phyloP scores from a whole-genome alignment of 2,113 vertebrate species.

The Saimiri boliviensis region DNA sequence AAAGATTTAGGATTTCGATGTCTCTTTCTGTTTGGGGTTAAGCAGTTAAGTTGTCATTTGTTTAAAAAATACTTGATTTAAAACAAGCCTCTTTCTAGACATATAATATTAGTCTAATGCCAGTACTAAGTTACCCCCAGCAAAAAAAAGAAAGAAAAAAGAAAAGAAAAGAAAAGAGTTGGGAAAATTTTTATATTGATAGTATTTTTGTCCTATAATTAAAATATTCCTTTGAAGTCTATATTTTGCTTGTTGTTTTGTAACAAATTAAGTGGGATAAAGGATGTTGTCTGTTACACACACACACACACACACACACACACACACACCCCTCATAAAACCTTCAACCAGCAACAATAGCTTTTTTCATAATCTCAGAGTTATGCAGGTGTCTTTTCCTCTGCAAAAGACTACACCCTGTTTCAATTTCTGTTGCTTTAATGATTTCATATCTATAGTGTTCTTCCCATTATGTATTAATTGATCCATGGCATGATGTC shows the following conservation, averaged over 20 bases:
- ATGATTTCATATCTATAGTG: background rate
- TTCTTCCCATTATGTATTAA: background rate
- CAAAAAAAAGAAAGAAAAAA: background rate
- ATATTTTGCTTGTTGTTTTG: constrained; percentile 45
- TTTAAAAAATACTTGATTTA: constrained; percentile 24
- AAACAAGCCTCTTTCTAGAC: constrained; percentile 29
- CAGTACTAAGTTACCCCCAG: background rate
- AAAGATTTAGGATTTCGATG: constrained; percentile 16
- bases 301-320: background rate
- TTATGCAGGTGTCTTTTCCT: constrained; percentile 51
- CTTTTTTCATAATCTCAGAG: constrained; percentile 7
- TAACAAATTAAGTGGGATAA: background rate
- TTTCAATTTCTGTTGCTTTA: constrained; percentile 68
- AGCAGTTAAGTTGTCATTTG: constrained; percentile 32
- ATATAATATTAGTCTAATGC: background rate
- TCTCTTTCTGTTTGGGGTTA: constrained; percentile 23
- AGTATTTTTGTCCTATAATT: background rate
- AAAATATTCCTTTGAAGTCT: constrained; percentile 3
- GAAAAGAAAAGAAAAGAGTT: background rate
- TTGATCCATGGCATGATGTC: background rate
- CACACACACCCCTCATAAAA: background rate
- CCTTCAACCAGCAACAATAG: background rate
- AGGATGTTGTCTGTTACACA: background rate
- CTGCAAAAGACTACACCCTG: constrained; percentile 4
- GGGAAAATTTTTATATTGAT: background rate